A percentile compares a stretch with the other conserved stretches of the same genome.
Conservation (phyloP, 1,140 invertebrate genomes). For the Zaprionus ghesquierei region DNA sequence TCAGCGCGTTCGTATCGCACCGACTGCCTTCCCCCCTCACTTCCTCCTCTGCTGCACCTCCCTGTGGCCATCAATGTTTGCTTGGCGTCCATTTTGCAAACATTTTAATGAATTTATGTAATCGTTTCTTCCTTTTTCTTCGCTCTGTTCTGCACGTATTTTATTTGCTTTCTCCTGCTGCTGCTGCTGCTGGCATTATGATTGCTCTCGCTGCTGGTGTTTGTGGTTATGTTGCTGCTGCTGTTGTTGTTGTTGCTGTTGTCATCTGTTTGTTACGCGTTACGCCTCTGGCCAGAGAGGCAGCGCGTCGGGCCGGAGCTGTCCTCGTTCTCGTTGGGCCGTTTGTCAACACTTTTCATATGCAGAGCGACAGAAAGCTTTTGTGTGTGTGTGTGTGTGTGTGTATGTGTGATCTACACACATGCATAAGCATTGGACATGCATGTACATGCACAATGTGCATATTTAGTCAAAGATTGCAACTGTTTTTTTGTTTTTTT, state of each 20-base stretch:
- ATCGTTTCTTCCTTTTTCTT: constrained; percentile 41
- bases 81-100: constrained; percentile 62
- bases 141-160: constrained; percentile 6
- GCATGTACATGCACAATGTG: background rate
- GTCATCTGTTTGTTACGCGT: constrained; percentile 26
- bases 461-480: background rate
- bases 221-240: constrained; percentile 5
- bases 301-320: background rate
- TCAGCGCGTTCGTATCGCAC: background rate
- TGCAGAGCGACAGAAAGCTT: background rate
- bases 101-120: constrained; percentile 75
- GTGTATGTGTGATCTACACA: background rate
- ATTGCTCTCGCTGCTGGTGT: background rate
- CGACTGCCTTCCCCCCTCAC: background rate
- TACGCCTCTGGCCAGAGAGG: constrained; percentile 26
- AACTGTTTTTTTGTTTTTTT: background rate
- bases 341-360: constrained; percentile 34
- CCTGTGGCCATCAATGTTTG: constrained; percentile 44
- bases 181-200: background rate
- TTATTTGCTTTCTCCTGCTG: constrained; percentile 22
- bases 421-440: background rate
- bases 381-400: background rate
- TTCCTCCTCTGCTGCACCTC: background rate
- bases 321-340: constrained; percentile 17
- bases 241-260: constrained; percentile 7